Percentiles rank a stretch among this genome's conserved stretches.
These are phyloP conservation scores for Anagrus nilaparvatae DNA, from an alignment of 1,140 invertebrate species.

Conservation along the genomic window DNA sequence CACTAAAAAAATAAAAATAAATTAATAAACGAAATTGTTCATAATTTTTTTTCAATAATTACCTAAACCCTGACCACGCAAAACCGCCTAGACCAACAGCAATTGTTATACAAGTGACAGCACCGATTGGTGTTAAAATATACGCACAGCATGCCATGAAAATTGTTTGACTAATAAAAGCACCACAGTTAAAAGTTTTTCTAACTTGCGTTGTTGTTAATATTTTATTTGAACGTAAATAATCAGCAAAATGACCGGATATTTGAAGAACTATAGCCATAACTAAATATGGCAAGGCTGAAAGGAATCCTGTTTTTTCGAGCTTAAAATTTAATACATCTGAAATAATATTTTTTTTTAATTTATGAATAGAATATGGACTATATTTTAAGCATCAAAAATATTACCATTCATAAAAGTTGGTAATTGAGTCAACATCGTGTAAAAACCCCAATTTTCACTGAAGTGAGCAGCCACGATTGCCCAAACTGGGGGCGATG, in stretches of 20 bases:
- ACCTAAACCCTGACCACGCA: conserved; percentile 80
- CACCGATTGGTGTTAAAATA: conserved; percentile 50
- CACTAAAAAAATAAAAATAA: conserved; percentile 45
- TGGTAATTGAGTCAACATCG: conserved; percentile 78
- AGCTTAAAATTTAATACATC: conserved; percentile 63
- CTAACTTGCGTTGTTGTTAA: conserved; percentile 64
- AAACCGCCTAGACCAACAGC: conserved; percentile 82
- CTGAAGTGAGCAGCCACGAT: conserved; percentile 84
- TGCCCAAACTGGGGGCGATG: conserved; percentile 79
- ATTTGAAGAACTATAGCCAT: conserved; percentile 72
- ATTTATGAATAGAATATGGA: too few species aligned
- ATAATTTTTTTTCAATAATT: conserved; percentile 15
- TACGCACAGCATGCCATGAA: conserved; percentile 76
- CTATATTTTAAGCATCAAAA: conserved; percentile 4
- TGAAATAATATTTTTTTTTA: conserved; percentile 26
- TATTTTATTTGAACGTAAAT: conserved; percentile 49
- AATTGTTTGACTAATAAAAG: conserved; percentile 70
- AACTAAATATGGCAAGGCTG: conserved; percentile 75
- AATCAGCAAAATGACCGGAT: conserved; percentile 74
- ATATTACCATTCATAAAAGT: conserved; percentile 82
- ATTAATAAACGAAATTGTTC: conserved; percentile 1
- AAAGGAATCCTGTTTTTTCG: conserved; percentile 66
- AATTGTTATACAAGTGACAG: conserved; percentile 66
- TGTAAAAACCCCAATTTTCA: conserved; percentile 95
- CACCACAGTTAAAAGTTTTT: conserved; percentile 65